Percentiles rank a stretch among this genome's conserved stretches.
phyloP scores from a whole-genome alignment of 1,140 invertebrate species.

The Zaprionus ghesquierei region DNA sequence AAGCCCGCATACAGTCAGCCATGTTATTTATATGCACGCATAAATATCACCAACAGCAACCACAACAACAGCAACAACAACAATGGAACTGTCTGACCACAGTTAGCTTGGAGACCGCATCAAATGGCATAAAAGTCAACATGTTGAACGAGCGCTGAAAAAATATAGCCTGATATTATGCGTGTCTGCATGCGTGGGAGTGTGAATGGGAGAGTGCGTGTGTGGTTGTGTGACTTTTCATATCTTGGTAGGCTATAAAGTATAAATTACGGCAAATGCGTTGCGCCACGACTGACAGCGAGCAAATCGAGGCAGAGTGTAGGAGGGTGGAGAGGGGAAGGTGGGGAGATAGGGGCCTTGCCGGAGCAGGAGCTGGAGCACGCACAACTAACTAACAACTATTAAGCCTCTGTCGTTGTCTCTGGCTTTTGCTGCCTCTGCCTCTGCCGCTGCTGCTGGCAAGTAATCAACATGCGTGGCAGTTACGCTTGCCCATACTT shows the following conservation, averaged over 20 bases:
- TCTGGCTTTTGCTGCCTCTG: slow-evolving; percentile 33
- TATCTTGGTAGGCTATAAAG: slow-evolving; percentile 76
- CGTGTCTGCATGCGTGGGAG: slow-evolving; percentile 16
- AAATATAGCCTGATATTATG: slow-evolving; percentile 72
- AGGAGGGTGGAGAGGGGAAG: slow-evolving; percentile 5
- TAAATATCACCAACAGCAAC: slow-evolving; percentile 68
- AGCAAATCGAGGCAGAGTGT: not conserved
- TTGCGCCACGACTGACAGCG: slow-evolving; percentile 33
- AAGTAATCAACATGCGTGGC: slow-evolving; percentile 75
- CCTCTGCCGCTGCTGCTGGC: slow-evolving; percentile 35
- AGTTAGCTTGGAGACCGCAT: slow-evolving; percentile 73
- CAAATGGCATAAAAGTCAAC: slow-evolving; percentile 79
- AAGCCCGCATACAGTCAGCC: slow-evolving; percentile 51
- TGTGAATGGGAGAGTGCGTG: slow-evolving; percentile 10
- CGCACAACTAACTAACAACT: slow-evolving; percentile 81
- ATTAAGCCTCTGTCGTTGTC: slow-evolving; percentile 59
- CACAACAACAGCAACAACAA: not conserved
- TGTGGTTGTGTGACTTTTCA: slow-evolving; percentile 67
- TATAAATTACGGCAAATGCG: slow-evolving; percentile 79
- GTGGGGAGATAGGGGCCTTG: not conserved
- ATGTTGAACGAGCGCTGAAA: slow-evolving; percentile 67
- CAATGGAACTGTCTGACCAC: slow-evolving; percentile 52
- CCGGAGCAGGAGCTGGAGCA: slow-evolving; percentile 27
- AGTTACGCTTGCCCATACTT: slow-evolving; percentile 37
- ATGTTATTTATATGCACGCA: slow-evolving; percentile 74